A percentile compares a stretch with the other conserved stretches of the same genome.
Evolutionary conservation across 2,888 invertebrate species (phyloP).

Genomic region (Rhingia rostrata): DNA sequence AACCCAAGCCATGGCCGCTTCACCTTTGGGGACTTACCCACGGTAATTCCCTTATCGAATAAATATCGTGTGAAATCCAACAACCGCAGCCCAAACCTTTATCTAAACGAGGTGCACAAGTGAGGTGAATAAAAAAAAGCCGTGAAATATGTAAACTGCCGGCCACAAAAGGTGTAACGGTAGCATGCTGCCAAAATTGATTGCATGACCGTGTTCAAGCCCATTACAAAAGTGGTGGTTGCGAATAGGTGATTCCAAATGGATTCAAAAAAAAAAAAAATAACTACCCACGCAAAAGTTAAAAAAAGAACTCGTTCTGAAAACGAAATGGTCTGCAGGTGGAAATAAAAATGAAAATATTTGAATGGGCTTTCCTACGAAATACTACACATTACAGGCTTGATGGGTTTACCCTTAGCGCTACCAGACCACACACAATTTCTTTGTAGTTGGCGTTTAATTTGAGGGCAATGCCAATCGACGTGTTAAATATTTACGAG

Average conservation of each 20-base stretch:
- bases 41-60: conserved; percentile 38
- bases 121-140: neutral
- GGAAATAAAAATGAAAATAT: too few species aligned
- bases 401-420: too few species aligned
- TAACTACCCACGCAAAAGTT: too few species aligned
- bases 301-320: neutral
- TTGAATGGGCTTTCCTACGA: too few species aligned
- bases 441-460: too few species aligned
- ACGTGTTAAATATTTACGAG: too few species aligned
- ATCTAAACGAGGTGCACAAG: conserved; percentile 10
- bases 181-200: conserved; percentile 12
- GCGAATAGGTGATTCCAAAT: too few species aligned
- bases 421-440: too few species aligned
- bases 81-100: conserved; percentile 23
- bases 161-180: conserved; percentile 30
- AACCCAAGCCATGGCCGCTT: neutral
- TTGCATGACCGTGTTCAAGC: neutral
- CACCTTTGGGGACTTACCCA: conserved; percentile 14
- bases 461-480: too few species aligned
- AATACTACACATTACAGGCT: too few species aligned
- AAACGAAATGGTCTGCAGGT: neutral
- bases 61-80: conserved; percentile 57
- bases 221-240: conserved; percentile 16
- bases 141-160: conserved; percentile 16
- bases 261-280: too few species aligned